Evolutionary conservation across 2,113 vertebrate species (phyloP).

Genomic region (Oostethus manadensis): DNA sequence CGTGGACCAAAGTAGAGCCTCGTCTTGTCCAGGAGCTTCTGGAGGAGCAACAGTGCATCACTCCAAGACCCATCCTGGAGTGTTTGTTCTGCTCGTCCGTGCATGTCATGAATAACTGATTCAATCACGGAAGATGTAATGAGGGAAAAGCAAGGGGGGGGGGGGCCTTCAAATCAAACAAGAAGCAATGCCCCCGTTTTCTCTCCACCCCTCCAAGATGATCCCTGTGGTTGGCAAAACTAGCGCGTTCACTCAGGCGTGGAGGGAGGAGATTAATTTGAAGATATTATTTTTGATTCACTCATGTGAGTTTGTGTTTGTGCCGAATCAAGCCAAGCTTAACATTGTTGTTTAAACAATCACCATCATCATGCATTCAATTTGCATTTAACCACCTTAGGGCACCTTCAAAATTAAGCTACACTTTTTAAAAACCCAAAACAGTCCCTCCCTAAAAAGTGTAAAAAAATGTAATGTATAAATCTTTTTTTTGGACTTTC

Average conservation of each 20-base stretch:
- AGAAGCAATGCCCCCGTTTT: slow-evolving; percentile 34
- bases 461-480: too few species aligned
- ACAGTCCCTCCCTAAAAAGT: too few species aligned
- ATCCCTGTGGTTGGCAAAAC: slow-evolving; percentile 38
- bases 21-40: slow-evolving; percentile 35
- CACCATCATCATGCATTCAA: too few species aligned
- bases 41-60: slow-evolving; percentile 47
- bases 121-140: slow-evolving; percentile 74
- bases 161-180: slow-evolving; percentile 70
- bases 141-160: slow-evolving; percentile 34
- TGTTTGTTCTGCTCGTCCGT: slow-evolving; percentile 60
- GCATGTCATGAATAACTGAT: slow-evolving; percentile 75
- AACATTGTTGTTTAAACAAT: slow-evolving; percentile 8
- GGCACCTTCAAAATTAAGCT: too few species aligned
- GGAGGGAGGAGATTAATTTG: slow-evolving; percentile 53
- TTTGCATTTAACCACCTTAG: too few species aligned
- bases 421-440: too few species aligned
- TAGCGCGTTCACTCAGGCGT: slow-evolving; percentile 33
- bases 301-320: slow-evolving; percentile 32
- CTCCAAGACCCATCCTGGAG: slow-evolving; percentile 50
- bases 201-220: slow-evolving; percentile 39
- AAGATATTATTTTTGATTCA: slow-evolving; percentile 31
- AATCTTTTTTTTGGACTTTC: too few species aligned
- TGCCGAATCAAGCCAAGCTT: slow-evolving; percentile 19
- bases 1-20: slow-evolving; percentile 31